Conservation (phyloP, 2,113 vertebrate species). For the Dicentrarchus labrax region DNA sequence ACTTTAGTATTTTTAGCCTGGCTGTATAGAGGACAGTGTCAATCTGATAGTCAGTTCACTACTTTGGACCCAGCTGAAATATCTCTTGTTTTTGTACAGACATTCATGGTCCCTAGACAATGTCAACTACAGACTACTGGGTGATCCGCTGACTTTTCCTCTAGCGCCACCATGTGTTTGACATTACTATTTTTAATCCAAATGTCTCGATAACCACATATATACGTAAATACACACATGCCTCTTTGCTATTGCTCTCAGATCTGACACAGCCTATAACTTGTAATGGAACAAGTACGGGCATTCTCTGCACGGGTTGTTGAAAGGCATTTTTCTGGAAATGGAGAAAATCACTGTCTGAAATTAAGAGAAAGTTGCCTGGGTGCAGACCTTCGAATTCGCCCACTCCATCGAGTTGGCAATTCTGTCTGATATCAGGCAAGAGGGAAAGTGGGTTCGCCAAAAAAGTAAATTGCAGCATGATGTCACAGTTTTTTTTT, state of each 20-base stretch:
- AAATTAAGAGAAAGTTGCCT: constrained; percentile 1
- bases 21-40: background rate
- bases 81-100: background rate
- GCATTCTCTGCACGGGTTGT: background rate
- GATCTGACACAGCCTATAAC: background rate
- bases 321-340: background rate
- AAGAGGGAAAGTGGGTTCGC: background rate
- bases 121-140: background rate
- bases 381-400: too few relatives aligned
- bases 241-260: too few relatives aligned
- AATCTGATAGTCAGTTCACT: background rate
- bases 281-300: constrained; percentile 2
- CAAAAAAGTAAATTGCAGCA: background rate
- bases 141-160: background rate
- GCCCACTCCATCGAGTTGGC: too few relatives aligned
- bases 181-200: background rate
- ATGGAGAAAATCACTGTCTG: constrained; percentile 7
- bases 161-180: background rate
- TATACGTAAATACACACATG: too few relatives aligned
- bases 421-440: too few relatives aligned
- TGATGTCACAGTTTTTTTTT: background rate
- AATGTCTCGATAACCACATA: background rate
- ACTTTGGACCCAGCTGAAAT: background rate
- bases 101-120: background rate
- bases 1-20: background rate